These are phyloP conservation scores for Chironomus tepperi DNA, from an alignment of 1,140 invertebrate species.

Conservation along the genomic window DNA sequence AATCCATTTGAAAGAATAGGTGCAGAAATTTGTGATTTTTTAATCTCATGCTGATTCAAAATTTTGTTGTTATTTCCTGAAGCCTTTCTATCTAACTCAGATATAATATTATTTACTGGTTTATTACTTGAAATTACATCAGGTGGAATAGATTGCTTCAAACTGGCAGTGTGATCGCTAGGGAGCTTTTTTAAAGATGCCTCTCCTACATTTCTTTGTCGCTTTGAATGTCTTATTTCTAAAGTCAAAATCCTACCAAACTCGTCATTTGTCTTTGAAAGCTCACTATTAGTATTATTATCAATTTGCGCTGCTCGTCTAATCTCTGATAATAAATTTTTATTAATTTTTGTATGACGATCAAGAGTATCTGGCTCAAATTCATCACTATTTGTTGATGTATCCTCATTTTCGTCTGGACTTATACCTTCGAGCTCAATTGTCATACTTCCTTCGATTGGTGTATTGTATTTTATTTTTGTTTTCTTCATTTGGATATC, in stretches of 20 bases:
- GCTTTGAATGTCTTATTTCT: conserved; percentile 55
- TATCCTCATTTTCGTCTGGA: conserved; percentile 36
- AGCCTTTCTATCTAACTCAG: conserved; percentile 30
- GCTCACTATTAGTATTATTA: conserved; percentile 27
- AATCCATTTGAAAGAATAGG: not conserved
- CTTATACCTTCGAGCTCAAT: conserved; percentile 56
- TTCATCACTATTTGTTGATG: conserved; percentile 45
- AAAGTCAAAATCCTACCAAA: conserved; percentile 43
- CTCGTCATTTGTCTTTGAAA: conserved; percentile 22
- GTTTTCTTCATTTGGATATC: conserved; percentile 29
- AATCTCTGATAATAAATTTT: conserved; percentile 32
- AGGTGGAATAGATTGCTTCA: conserved; percentile 46
- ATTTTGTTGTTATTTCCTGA: not conserved
- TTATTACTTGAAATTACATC: conserved; percentile 48
- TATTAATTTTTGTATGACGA: conserved; percentile 52
- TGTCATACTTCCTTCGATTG: conserved; percentile 42
- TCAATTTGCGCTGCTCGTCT: conserved; percentile 30
- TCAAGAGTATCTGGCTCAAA: conserved; percentile 79
- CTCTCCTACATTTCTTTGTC: conserved; percentile 44
- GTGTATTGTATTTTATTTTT: conserved; percentile 39
- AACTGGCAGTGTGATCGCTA: conserved; percentile 37
- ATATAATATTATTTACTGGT: conserved; percentile 30
- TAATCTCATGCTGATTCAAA: not conserved
- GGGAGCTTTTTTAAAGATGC: not conserved
- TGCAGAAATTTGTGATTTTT: not conserved